Conservation (phyloP, 2,888 invertebrate species). For the Dasypogon diadema region DNA sequence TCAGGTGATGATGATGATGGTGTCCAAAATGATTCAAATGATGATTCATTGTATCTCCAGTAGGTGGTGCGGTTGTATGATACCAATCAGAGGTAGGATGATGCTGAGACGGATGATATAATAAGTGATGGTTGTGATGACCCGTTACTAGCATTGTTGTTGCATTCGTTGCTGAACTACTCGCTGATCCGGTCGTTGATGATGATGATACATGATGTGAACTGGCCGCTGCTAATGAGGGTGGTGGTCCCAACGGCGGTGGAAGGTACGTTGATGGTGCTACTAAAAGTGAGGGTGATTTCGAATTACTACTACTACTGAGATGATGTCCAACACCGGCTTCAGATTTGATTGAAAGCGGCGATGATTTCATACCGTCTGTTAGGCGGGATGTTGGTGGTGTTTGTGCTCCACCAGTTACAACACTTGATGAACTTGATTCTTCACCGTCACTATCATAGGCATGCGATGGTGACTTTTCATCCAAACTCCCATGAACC, state of each 20-base stretch:
- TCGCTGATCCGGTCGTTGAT: conserved; percentile 58
- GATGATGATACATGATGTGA: conserved; percentile 62
- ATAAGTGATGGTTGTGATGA: conserved; percentile 67
- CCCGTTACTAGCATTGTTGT: conserved; percentile 64
- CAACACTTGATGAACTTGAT: conserved; percentile 79
- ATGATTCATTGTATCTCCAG: conserved; percentile 67
- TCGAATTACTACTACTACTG: conserved; percentile 56
- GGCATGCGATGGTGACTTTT: conserved; percentile 76
- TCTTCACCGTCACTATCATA: conserved; percentile 93
- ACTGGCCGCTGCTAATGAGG: conserved; percentile 59
- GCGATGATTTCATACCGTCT: conserved; percentile 64
- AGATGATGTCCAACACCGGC: conserved; percentile 54
- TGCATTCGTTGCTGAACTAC: conserved; percentile 61
- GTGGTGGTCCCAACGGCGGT: conserved; percentile 65
- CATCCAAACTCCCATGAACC: conserved; percentile 79
- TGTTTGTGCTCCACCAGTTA: conserved; percentile 68
- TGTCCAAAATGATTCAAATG: conserved; percentile 72
- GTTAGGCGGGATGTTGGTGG: conserved; percentile 65
- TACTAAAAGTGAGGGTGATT: conserved; percentile 55
- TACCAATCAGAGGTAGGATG: conserved; percentile 68
- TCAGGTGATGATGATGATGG: conserved; percentile 75
- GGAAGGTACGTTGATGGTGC: conserved; percentile 66
- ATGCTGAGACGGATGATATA: conserved; percentile 65
- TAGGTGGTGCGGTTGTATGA: conserved; percentile 66
- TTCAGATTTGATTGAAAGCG: conserved; percentile 67